A percentile compares a stretch with the other conserved stretches of the same genome.
phyloP scores from a whole-genome alignment of 2,113 vertebrate species.

The Gymnarchus niloticus region DNA sequence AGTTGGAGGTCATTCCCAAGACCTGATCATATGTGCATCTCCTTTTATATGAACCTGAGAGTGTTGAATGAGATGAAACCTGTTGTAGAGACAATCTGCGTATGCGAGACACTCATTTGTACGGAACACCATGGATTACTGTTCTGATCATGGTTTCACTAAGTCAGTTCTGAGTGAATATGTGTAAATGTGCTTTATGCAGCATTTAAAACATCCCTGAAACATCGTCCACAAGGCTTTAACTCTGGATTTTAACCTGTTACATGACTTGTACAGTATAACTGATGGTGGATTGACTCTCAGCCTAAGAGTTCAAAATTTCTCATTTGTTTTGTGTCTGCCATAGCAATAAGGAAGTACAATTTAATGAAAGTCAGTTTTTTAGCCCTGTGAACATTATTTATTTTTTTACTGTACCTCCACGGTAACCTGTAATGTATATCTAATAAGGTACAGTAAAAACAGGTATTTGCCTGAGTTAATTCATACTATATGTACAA shows the following conservation, averaged over 20 bases:
- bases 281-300: not conserved
- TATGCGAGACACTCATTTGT: not conserved
- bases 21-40: not conserved
- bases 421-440: not conserved
- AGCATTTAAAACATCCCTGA: not conserved
- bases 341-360: not conserved
- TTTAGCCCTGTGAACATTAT: not conserved
- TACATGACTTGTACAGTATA: not conserved
- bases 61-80: not conserved
- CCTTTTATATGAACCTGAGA: no score
- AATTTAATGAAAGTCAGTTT: not conserved
- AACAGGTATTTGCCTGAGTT: not conserved
- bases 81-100: not conserved
- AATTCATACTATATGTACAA: not conserved
- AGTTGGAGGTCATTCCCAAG: not conserved
- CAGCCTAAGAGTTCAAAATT: not conserved
- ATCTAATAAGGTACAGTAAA: not conserved
- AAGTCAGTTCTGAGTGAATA: not conserved
- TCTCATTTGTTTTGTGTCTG: not conserved
- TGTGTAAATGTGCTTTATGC: not conserved
- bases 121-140: not conserved
- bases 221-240: not conserved
- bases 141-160: not conserved
- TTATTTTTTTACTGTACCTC: not conserved
- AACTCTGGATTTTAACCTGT: not conserved